Evolutionary conservation across 2,113 vertebrate species (phyloP), one percentile per base, ranked within the genome.

Genomic region (Acanthochromis polyacanthus): DNA sequence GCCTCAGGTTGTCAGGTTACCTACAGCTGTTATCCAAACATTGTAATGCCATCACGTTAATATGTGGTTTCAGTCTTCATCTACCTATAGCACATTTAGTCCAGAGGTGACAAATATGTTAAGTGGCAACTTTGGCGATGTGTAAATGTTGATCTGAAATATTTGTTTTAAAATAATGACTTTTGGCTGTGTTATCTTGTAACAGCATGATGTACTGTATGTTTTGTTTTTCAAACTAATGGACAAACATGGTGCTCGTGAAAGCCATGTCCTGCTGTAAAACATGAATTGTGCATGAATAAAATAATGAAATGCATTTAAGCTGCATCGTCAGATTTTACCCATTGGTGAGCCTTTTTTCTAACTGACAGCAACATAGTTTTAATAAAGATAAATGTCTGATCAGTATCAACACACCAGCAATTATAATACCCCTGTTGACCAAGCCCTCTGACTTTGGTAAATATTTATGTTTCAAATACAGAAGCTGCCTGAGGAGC

Each of bases 151-250:
- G 50, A 82, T 9, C 10, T 78, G 2, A 80, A 69, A 68, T 93
- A 87, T 92, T 92, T 93, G 84, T 93, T 93, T 76, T 93, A 86
- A 92, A 91, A 91, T 90, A 89, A 90, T 73, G 40, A 80, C 7
- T 81, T 78, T 70, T 87, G 87, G 86, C 87, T 92, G 89, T 89
- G 73, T 86, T 93, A 78, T 87, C 59, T 83, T 83, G 93, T 36
- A 36, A 36, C 87, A 91, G 91, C 91, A 90, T 93, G 87, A 82
- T 75, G 75, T 72, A 58, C 66, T 86, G 59, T 77, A 43, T 63
- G 62, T 64, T 40, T 69, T 64, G 28, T 60, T 65, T 58, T 64
- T 60, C 50, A 76, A 75, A 68, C 51, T 60, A 78, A 62, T 68
- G 28, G 65, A 76, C 60, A 68, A 64, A 61, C 10, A 16, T 80